phyloP scores from a whole-genome alignment of 2,113 vertebrate genomes.

The Azemiops feae region DNA sequence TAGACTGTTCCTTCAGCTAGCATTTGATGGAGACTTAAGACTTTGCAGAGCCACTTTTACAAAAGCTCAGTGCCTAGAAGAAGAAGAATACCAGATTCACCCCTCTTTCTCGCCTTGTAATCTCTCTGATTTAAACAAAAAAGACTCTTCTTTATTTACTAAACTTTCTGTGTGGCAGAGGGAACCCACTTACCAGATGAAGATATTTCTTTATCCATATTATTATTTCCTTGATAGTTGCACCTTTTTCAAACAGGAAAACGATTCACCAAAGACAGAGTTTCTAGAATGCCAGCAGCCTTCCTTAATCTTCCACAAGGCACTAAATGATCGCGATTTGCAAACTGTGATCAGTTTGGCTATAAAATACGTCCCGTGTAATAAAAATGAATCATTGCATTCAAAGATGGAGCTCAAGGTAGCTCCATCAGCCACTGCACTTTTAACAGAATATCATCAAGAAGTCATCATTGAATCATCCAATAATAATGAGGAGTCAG shows the following conservation, averaged over 20 bases:
- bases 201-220: neutral
- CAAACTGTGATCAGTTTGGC: neutral
- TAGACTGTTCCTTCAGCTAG: neutral
- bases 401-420: neutral
- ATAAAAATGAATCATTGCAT: neutral
- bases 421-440: neutral
- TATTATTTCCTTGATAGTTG: neutral
- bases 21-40: constrained; percentile 22
- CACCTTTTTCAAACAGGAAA: constrained; percentile 24
- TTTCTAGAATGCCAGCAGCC: neutral
- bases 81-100: neutral
- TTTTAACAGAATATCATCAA: constrained; percentile 22
- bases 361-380: neutral
- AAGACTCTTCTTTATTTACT: constrained; percentile 16
- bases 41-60: constrained; percentile 14
- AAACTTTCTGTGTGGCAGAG: neutral
- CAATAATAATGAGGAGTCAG: neutral
- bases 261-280: neutral
- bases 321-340: neutral
- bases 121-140: neutral
- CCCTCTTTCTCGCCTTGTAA: neutral
- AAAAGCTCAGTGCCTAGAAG: constrained; percentile 7
- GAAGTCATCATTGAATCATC: neutral
- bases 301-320: neutral
- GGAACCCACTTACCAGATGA: neutral